Conservation (phyloP, 2,888 invertebrate species). For the Nematopogon swammerdamellus region DNA sequence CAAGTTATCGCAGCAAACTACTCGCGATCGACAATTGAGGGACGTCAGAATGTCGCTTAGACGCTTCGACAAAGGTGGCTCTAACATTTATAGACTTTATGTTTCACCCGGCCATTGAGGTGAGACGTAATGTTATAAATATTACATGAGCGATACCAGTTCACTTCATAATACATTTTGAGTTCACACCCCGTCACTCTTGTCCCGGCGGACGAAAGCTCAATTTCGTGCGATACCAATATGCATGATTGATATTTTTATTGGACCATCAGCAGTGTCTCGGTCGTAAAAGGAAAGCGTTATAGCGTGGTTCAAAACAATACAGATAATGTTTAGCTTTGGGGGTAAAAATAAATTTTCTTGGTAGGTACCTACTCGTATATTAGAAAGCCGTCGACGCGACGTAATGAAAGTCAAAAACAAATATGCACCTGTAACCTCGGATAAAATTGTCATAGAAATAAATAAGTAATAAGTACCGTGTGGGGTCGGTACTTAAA, state of each 20-base stretch:
- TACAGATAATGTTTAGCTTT: background rate
- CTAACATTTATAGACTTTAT: background rate
- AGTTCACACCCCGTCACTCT: background rate
- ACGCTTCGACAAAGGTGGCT: background rate
- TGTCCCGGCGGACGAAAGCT: background rate
- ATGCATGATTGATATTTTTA: background rate
- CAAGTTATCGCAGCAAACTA: too few species aligned
- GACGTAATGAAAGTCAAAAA: too few species aligned
- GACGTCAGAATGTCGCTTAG: background rate
- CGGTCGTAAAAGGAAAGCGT: background rate
- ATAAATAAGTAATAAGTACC: too few species aligned
- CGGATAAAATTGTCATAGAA: too few species aligned
- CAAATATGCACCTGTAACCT: too few species aligned
- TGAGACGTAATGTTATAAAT: background rate
- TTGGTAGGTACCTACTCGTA: too few species aligned
- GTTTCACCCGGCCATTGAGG: background rate
- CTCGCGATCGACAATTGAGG: too few species aligned
- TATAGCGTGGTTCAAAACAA: background rate
- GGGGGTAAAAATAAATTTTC: background rate
- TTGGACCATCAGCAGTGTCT: background rate
- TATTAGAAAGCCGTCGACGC: too few species aligned
- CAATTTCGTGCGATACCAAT: background rate
- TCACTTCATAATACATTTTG: background rate
- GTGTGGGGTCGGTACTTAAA: too few species aligned
- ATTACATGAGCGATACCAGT: background rate